phyloP scores from a whole-genome alignment of 2,113 vertebrate species.

The Octodon degus region DNA sequence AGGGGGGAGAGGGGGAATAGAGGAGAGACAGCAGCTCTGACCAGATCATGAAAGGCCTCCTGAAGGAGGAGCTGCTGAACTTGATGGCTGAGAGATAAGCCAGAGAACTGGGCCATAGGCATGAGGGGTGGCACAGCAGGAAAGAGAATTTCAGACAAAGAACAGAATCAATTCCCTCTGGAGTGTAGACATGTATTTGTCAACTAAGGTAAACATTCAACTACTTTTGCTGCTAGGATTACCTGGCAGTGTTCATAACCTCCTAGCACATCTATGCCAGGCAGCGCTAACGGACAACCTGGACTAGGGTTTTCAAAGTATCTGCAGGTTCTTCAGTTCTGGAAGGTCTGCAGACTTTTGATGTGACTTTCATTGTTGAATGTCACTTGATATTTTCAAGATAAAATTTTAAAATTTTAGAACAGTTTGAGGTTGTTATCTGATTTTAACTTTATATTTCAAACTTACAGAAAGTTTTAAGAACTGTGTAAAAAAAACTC shows the following conservation, averaged over 20 bases:
- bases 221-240: conserved; percentile 1
- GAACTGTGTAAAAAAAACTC: neutral
- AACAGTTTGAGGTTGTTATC: conserved; percentile 3
- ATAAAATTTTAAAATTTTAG: neutral
- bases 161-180: neutral
- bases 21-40: neutral
- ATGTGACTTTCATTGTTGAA: neutral
- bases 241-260: neutral
- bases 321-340: neutral
- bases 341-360: neutral
- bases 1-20: no score
- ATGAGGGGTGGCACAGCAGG: neutral
- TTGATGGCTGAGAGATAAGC: neutral
- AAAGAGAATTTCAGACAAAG: conserved; percentile 21
- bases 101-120: neutral
- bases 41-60: neutral
- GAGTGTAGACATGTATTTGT: neutral
- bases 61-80: neutral
- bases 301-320: neutral
- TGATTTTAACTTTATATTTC: conserved; percentile 46
- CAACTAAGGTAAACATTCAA: conserved; percentile 9
- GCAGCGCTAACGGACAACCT: neutral
- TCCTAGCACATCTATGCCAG: neutral
- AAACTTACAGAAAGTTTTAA: conserved; percentile 41
- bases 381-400: neutral